phyloP scores from a whole-genome alignment of 2,113 vertebrate species.

The Upupa epops region DNA sequence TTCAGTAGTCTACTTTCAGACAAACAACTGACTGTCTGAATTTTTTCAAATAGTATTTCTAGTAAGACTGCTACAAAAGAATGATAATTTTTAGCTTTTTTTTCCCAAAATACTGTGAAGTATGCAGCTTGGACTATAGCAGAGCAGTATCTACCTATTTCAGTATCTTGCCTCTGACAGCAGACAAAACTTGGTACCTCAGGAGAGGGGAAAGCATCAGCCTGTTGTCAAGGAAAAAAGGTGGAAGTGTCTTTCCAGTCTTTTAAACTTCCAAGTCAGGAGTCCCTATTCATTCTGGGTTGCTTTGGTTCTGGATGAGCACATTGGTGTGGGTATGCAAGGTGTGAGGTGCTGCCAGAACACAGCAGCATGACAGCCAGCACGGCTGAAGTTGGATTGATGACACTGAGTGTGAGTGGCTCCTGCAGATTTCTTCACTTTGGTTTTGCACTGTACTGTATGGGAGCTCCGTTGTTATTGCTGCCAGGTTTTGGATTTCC shows the following conservation, averaged over 20 bases:
- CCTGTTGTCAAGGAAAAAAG: neutral
- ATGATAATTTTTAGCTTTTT: neutral
- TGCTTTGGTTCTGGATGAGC: neutral
- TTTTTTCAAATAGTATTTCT: neutral
- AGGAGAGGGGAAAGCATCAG: neutral
- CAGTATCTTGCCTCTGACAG: neutral
- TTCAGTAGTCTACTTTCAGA: neutral
- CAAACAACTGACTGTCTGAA: neutral
- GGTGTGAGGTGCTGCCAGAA: neutral
- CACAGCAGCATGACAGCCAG: neutral
- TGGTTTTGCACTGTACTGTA: neutral
- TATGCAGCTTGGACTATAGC: neutral
- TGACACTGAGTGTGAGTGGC: neutral
- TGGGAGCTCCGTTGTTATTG: neutral
- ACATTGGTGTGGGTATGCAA: neutral
- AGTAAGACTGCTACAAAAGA: neutral
- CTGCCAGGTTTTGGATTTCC: neutral
- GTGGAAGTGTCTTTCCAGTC: fast-evolving
- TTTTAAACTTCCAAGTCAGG: neutral
- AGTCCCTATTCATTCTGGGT: neutral
- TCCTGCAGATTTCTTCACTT: neutral
- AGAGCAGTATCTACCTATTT: neutral
- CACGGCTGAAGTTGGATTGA: neutral
- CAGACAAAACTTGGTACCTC: fast-evolving
- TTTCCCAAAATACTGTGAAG: neutral